Evolutionary conservation across 2,888 invertebrate species (phyloP).

Genomic region (Diogma glabrata): DNA sequence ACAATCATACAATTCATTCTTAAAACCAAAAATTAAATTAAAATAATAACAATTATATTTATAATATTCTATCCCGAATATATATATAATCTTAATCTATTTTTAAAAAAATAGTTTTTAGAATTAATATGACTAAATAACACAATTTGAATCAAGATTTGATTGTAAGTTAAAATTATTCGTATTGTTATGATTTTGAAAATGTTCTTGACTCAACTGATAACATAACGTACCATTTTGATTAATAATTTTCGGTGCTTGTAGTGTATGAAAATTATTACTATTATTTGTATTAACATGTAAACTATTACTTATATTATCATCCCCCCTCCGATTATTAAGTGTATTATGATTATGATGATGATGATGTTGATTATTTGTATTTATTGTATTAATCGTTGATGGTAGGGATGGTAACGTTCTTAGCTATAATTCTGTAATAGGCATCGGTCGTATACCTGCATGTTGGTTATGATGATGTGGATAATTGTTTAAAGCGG

Average conservation of each 20-base stretch:
- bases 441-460: conserved; percentile 62
- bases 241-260: conserved; percentile 8
- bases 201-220: conserved; percentile 36
- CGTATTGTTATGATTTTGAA: conserved; percentile 9
- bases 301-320: conserved; percentile 5
- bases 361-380: conserved; percentile 21
- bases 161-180: conserved; percentile 5
- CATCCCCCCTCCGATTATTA: conserved; percentile 5
- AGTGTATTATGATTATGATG: conserved; percentile 16
- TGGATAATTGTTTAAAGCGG: conserved; percentile 33
- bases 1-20: neutral
- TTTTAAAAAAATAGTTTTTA: conserved; percentile 3
- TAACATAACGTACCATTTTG: conserved; percentile 9
- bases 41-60: neutral
- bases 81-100: no score
- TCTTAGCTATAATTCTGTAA: conserved; percentile 93
- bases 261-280: conserved; percentile 7
- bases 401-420: conserved; percentile 64
- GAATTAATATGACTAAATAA: conserved; percentile 10
- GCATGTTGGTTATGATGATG: conserved; percentile 37
- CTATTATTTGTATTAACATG: conserved; percentile 3
- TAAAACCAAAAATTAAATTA: neutral
- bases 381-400: neutral
- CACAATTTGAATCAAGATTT: no score
- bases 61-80: no score